These are phyloP conservation scores for Orius insidiosus DNA, from an alignment of 1,140 invertebrate genomes.

Conservation along the genomic window DNA sequence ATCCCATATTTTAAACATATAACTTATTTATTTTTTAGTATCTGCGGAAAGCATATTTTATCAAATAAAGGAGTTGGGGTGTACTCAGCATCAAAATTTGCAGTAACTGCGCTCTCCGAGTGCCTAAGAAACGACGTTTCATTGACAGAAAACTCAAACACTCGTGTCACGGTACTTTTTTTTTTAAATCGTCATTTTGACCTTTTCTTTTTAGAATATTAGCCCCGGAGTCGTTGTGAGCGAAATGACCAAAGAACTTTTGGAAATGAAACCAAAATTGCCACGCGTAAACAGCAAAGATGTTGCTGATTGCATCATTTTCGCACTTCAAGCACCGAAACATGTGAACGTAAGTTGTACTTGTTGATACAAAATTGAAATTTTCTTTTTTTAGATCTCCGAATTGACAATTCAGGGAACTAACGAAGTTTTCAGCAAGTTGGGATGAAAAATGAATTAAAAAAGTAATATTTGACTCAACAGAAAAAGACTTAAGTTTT, in stretches of 20 bases:
- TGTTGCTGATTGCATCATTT: conserved; percentile 32
- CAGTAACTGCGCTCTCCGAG: conserved; percentile 43
- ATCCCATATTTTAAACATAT: too few species aligned
- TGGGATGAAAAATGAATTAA: too few species aligned
- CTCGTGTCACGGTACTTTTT: conserved; percentile 52
- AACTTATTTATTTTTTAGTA: neutral
- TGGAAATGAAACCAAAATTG: too few species aligned
- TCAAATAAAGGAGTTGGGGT: conserved; percentile 21
- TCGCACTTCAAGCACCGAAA: conserved; percentile 29
- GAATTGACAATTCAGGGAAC: too few species aligned
- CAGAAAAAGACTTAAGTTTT: too few species aligned
- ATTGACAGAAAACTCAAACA: conserved; percentile 32
- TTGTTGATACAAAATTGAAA: too few species aligned
- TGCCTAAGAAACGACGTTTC: conserved; percentile 43
- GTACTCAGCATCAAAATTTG: conserved; percentile 50
- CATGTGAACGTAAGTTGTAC: conserved; percentile 32
- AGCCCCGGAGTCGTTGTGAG: neutral
- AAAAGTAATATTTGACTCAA: too few species aligned
- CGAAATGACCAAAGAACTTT: conserved; percentile 2
- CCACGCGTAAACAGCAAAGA: conserved; percentile 27
- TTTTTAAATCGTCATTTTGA: too few species aligned
- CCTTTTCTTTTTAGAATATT: conserved; percentile 4
- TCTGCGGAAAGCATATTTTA: conserved; percentile 9
- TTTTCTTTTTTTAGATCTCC: too few species aligned
- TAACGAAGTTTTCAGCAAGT: too few species aligned